Evolutionary conservation across 2,797 vertebrate species (phyloP).

Genomic region (Erethizon dorsatum): DNA sequence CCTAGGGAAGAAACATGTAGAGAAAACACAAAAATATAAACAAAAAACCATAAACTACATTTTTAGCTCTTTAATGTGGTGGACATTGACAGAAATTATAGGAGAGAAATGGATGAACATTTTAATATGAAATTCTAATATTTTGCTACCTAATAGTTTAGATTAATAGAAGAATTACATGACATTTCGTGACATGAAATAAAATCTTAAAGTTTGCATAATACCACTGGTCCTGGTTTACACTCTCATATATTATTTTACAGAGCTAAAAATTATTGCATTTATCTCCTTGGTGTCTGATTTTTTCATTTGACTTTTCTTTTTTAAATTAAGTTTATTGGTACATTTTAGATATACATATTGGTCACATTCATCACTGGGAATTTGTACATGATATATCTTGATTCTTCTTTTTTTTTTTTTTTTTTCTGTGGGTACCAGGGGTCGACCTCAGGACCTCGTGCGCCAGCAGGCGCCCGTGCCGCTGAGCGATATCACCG

Average conservation of each 20-base stretch:
- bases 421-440: no score
- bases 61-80: not conserved
- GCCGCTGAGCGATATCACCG: no score
- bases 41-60: not conserved
- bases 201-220: not conserved
- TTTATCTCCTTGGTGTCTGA: not conserved
- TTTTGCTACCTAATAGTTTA: not conserved
- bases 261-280: slow-evolving; percentile 9
- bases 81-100: not conserved
- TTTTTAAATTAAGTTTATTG: not conserved
- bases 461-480: no score
- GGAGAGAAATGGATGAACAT: not conserved
- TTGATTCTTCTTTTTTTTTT: no score
- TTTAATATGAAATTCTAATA: slow-evolving; percentile 40
- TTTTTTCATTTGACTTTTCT: not conserved
- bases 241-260: not conserved
- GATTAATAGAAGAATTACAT: not conserved
- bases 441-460: no score
- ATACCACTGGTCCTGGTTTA: not conserved
- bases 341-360: not conserved
- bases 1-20: slow-evolving; percentile 86
- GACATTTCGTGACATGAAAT: not conserved
- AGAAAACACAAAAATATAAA: slow-evolving; percentile 20
- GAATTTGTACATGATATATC: not conserved
- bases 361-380: not conserved